These are phyloP conservation scores for Maniola jurtina DNA, from an alignment of 1,140 invertebrate species.

Conservation along the genomic window DNA sequence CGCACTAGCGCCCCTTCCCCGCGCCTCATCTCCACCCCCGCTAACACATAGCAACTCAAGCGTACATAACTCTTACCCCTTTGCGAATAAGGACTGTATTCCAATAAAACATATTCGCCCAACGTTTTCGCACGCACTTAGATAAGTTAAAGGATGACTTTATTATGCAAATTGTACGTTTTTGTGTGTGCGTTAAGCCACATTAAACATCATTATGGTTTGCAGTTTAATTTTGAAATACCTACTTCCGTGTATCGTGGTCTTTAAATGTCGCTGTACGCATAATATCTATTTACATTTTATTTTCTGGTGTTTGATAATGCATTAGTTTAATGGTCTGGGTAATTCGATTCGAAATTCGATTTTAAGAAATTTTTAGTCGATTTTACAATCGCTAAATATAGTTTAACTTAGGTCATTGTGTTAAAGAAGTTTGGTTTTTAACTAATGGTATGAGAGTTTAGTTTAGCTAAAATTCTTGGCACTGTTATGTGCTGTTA, in stretches of 20 bases:
- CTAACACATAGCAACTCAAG: constrained; percentile 22
- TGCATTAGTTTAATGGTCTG: no score
- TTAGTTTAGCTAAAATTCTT: no score
- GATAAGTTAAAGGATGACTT: constrained; percentile 18
- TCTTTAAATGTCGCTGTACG: neutral
- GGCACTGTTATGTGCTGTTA: no score
- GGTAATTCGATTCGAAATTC: no score
- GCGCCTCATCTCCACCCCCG: constrained; percentile 29
- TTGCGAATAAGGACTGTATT: neutral
- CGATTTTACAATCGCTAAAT: no score
- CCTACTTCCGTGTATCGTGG: constrained; percentile 2
- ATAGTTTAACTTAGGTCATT: no score
- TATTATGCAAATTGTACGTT: constrained; percentile 25
- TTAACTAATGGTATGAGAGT: no score
- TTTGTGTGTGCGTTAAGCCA: constrained; percentile 18
- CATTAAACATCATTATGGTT: constrained; percentile 21
- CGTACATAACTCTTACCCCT: constrained; percentile 2
- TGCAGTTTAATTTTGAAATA: constrained; percentile 8
- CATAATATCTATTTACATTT: no score
- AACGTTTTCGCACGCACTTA: constrained; percentile 23
- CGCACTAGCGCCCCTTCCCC: constrained; percentile 46
- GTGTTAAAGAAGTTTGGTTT: no score
- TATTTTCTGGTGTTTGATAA: no score
- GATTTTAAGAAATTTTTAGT: no score
- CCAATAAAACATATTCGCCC: neutral